Base-by-base conservation (phyloP, 2,888 invertebrate genomes). In the Serrognathus titanus region DNA sequence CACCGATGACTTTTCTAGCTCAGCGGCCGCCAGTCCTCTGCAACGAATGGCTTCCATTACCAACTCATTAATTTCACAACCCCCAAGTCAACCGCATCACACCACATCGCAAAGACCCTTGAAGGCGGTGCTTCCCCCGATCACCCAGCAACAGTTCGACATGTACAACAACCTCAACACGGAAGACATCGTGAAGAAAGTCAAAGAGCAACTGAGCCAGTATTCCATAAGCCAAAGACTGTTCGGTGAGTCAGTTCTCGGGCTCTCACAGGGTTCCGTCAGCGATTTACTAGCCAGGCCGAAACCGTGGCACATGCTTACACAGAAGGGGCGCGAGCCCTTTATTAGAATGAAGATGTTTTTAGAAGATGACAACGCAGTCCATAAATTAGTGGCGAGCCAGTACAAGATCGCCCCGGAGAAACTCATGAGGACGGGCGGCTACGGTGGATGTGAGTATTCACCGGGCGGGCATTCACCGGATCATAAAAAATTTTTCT, bases 261-360 rank as follows among this genome's bases (percentile, higher is more conserved):
- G 97, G 1, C 79, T 97, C 51, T 95, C 95, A 1, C 97, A 97
- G 77, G 99, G 99, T 38, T 96, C 96, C 3, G 99, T 99, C 1
- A 97, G 97, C 47, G 99, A 99, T 78, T 83, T 99, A 41, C 81
- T 99, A 62, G 98, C 98, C 20, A 81, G 99, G 51, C 99, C 99
- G 37, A 99, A 99, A 76, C 96, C 97, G 0, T 99, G 98, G 99
- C 94, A 96, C 75, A 97, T 97, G 96, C 83, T 99, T 49, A 99
- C 99, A 10, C 94, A 94, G 73, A 97, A 97, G 77, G 96, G 96
- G 1, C 84, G 97, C 24, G 97, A 97, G 73, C 97, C 97, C 0
- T 97, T 97, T 79, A 97, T 97, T 62, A 83, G 97, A 59, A 97
- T 97, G 97, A 94, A 96, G 78, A 94, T 97, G 90, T 97, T 97